phyloP scores from a whole-genome alignment of 2,888 invertebrate genomes.

The Heliconius erato region DNA sequence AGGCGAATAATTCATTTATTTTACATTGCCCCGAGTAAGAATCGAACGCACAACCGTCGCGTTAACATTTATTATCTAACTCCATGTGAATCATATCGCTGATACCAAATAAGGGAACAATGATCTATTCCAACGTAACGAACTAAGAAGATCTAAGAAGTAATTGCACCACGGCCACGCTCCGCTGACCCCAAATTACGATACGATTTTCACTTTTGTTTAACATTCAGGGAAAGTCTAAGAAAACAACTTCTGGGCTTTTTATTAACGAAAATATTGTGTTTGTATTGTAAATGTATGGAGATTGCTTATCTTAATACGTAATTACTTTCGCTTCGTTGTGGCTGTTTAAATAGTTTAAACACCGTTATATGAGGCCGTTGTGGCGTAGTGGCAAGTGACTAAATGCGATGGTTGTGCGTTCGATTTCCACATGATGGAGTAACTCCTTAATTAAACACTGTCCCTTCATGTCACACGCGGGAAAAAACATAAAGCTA shows the following conservation, averaged over 20 bases:
- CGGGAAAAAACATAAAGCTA: no score
- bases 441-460: no score
- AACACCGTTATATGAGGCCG: not conserved
- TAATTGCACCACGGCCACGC: conserved; percentile 51
- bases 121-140: conserved; percentile 6
- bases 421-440: not conserved
- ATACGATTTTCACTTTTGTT: conserved; percentile 70
- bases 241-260: conserved; percentile 29
- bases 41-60: not conserved
- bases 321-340: conserved; percentile 23
- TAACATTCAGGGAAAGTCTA: conserved; percentile 49
- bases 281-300: conserved; percentile 1
- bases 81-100: not conserved
- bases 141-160: conserved; percentile 32
- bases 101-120: conserved; percentile 20
- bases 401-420: not conserved
- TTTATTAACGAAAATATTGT: conserved; percentile 3
- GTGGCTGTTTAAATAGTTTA: not conserved
- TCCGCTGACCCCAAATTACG: conserved; percentile 62
- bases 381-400: not conserved
- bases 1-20: no score
- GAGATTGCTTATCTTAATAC: not conserved
- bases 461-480: no score
- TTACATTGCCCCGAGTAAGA: not conserved
- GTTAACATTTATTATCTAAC: conserved; percentile 5